Base-by-base conservation (phyloP, 2,113 vertebrate genomes). In the Corythornis madagascariensis region DNA sequence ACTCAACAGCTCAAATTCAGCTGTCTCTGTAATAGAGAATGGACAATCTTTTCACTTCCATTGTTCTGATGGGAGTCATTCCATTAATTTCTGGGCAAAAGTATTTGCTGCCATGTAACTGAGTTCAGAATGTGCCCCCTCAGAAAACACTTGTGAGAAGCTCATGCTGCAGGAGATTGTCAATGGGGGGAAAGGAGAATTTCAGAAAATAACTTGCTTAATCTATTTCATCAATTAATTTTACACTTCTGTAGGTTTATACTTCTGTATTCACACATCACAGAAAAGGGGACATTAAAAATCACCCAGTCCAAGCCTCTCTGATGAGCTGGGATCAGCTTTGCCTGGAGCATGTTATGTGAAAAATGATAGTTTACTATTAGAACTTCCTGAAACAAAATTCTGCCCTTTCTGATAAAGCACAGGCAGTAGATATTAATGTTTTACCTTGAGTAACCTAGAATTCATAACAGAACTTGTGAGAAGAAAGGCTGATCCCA, bases 181-280 rank as follows among this genome's bases (percentile, higher is more conserved):
- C 21, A 13, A 13, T 24, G 40, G 20, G 11, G 22, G 86, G 84
- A 92, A 89, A 55, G 55, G 17, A 83, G 10, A 55, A 53, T 38
- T 88, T 61, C 48, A 78, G 57, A 60, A 92, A 93, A 57, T 25
- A 25, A 88, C 82, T 90, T 94, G 63, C 76, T 55, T 88, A 38
- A 72, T 75, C 67, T 43, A 2, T 61, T 65, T 72, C 64, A 57
- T 53, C 48, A 78, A 45, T 84, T 63, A 50, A 2, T 75, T 79
- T 75, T 73, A 61, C 60, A 57, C 50, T 35, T 31, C 11, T 15
- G 28, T 77, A 7, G 9, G 31, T 81, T 73, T 63, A 17, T 78
- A 26, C 72, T 64, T 38, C 60, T 4, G 5, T 50, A 63, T 65
- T 92, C 71, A 22, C 48, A 67, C 61, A 67, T 90, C 73, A 84